phyloP scores from a whole-genome alignment of 2,888 invertebrate genomes.

The Amiota mariae region DNA sequence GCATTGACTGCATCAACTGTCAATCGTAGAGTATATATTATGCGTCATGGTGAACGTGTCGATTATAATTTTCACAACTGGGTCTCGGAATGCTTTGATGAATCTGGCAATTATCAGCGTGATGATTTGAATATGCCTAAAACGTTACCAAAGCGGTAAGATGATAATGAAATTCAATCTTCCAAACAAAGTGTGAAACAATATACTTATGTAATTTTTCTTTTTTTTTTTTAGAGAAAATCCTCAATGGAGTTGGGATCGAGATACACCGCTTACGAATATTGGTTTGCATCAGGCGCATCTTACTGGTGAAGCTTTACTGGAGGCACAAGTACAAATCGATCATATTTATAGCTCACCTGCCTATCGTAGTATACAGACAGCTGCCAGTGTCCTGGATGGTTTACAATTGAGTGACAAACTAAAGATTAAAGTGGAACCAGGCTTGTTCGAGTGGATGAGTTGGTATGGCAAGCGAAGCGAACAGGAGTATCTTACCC shows the following conservation, averaged over 20 bases:
- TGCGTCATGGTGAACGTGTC: slow-evolving; percentile 94
- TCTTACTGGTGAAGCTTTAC: slow-evolving; percentile 88
- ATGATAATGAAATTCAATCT: background rate
- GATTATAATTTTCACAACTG: slow-evolving; percentile 95
- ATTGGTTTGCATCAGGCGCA: slow-evolving; percentile 89
- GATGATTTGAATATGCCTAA: slow-evolving; percentile 95
- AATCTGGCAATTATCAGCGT: slow-evolving; percentile 82
- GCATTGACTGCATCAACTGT: background rate
- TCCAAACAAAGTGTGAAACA: too few relatives aligned
- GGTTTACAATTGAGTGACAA: slow-evolving; percentile 77
- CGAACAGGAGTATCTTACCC: slow-evolving; percentile 85
- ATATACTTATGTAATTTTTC: background rate
- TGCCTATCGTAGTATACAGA: slow-evolving; percentile 92
- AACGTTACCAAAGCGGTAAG: slow-evolving; percentile 79
- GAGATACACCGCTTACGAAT: slow-evolving; percentile 92
- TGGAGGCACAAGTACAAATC: slow-evolving; percentile 80
- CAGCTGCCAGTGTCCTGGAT: slow-evolving; percentile 80
- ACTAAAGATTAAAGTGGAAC: slow-evolving; percentile 85
- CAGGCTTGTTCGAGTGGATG: slow-evolving; percentile 94
- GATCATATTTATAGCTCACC: slow-evolving; percentile 90
- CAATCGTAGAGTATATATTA: slow-evolving; percentile 77
- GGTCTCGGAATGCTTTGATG: slow-evolving; percentile 91
- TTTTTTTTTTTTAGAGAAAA: background rate
- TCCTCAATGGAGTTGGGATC: slow-evolving; percentile 77
- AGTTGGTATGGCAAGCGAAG: slow-evolving; percentile 87